A percentile compares a stretch with the other conserved stretches of the same genome.
phyloP scores from a whole-genome alignment of 2,888 invertebrate genomes.

The Conistra vaccinii region DNA sequence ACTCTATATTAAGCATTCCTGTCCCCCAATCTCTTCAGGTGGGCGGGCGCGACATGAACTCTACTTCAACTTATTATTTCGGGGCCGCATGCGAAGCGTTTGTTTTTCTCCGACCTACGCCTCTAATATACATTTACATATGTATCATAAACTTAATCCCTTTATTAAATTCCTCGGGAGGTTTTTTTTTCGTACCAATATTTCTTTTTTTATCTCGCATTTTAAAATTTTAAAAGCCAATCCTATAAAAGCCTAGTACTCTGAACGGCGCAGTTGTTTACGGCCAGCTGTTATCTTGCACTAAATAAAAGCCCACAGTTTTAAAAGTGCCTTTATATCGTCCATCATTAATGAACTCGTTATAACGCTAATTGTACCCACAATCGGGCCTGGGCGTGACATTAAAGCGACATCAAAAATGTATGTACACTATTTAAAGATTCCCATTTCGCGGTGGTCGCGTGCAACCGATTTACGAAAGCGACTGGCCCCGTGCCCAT shows the following conservation, averaged over 20 bases:
- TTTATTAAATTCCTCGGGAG: slow-evolving; percentile 83
- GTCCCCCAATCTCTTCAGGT: slow-evolving; percentile 88
- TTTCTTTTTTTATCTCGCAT: slow-evolving; percentile 65
- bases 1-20: slow-evolving; percentile 90
- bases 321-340: slow-evolving; percentile 65
- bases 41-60: slow-evolving; percentile 85
- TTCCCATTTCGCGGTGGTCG: slow-evolving; percentile 86
- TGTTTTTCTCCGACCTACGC: slow-evolving; percentile 84
- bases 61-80: slow-evolving; percentile 89
- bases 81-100: slow-evolving; percentile 83
- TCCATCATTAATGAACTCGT: slow-evolving; percentile 84
- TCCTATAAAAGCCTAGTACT: slow-evolving; percentile 55
- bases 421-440: slow-evolving; percentile 89
- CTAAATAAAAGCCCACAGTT: slow-evolving; percentile 67
- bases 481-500: slow-evolving; percentile 89
- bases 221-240: slow-evolving; percentile 57
- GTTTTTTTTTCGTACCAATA: slow-evolving; percentile 71
- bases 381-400: slow-evolving; percentile 84
- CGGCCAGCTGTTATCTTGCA: slow-evolving; percentile 65
- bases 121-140: slow-evolving; percentile 81
- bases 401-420: slow-evolving; percentile 89
- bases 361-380: slow-evolving; percentile 87
- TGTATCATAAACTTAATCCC: slow-evolving; percentile 82
- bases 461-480: slow-evolving; percentile 87
- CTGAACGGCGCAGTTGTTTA: slow-evolving; percentile 55